Conservation (phyloP, 2,113 vertebrate genomes). For the Mellivora capensis region DNA sequence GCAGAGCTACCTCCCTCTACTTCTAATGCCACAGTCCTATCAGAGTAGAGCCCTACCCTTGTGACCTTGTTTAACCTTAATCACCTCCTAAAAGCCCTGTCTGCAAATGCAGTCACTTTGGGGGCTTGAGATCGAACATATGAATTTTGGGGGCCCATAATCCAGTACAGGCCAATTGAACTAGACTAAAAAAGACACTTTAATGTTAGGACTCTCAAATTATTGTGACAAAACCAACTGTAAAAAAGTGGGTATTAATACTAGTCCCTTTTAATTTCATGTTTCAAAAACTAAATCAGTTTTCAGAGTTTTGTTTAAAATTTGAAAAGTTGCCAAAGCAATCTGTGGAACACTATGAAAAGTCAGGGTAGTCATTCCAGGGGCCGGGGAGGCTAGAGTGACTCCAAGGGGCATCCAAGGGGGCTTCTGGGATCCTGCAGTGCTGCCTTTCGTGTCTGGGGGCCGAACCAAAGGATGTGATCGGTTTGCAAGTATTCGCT, state of each 20-base stretch:
- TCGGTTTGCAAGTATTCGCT: not conserved
- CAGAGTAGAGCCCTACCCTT: not conserved
- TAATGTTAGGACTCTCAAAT: not conserved
- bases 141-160: not conserved
- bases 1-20: not conserved
- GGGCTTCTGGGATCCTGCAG: not conserved
- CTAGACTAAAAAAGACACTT: not conserved
- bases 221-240: not conserved
- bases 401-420: not conserved
- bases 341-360: not conserved
- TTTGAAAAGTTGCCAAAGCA: not conserved
- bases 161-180: not conserved
- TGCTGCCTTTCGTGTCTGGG: not conserved
- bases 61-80: not conserved
- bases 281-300: not conserved
- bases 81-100: not conserved
- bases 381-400: not conserved
- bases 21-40: not conserved
- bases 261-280: conserved; percentile 31
- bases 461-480: not conserved
- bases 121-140: not conserved
- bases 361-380: not conserved
- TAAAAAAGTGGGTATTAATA: not conserved
- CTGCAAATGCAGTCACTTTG: not conserved
- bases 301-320: conserved; percentile 21